Conservation (phyloP, 2,888 invertebrate species). For the Lycia hirtaria region DNA sequence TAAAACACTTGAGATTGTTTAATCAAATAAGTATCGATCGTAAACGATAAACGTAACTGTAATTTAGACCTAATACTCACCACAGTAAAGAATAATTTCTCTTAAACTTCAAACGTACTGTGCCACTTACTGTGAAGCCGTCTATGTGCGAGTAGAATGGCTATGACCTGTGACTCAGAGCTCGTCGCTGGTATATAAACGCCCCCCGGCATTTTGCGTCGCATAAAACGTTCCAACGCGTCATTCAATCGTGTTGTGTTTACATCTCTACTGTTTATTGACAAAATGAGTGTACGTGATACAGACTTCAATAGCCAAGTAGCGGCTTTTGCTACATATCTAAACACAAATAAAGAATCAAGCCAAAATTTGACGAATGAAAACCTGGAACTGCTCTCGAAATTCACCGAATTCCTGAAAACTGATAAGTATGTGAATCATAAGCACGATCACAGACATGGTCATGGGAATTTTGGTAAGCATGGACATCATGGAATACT, state of each 20-base stretch:
- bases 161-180: slow-evolving; percentile 35
- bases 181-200: slow-evolving; percentile 32
- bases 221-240: slow-evolving; percentile 42
- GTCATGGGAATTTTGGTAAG: slow-evolving; percentile 28
- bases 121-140: slow-evolving; percentile 14
- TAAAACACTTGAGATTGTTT: not conserved
- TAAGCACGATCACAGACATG: slow-evolving; percentile 23
- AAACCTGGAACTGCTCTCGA: slow-evolving; percentile 46
- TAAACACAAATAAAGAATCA: slow-evolving; percentile 32
- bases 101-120: not conserved
- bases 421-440: slow-evolving; percentile 33
- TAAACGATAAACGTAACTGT: not conserved
- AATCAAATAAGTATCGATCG: not conserved
- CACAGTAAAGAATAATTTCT: slow-evolving; percentile 12
- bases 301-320: slow-evolving; percentile 38
- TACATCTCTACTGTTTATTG: slow-evolving; percentile 17
- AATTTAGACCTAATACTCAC: not conserved
- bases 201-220: slow-evolving; percentile 33
- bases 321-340: slow-evolving; percentile 36
- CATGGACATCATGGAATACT: slow-evolving; percentile 40
- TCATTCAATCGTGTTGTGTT: slow-evolving; percentile 39
- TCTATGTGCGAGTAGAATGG: slow-evolving; percentile 18
- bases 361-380: slow-evolving; percentile 34
- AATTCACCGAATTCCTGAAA: slow-evolving; percentile 48
- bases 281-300: slow-evolving; percentile 48